Evolutionary conservation across 2,888 invertebrate genomes (phyloP), one percentile per base, ranked within the genome.

Genomic region (Dicyrtoma fusca): DNA sequence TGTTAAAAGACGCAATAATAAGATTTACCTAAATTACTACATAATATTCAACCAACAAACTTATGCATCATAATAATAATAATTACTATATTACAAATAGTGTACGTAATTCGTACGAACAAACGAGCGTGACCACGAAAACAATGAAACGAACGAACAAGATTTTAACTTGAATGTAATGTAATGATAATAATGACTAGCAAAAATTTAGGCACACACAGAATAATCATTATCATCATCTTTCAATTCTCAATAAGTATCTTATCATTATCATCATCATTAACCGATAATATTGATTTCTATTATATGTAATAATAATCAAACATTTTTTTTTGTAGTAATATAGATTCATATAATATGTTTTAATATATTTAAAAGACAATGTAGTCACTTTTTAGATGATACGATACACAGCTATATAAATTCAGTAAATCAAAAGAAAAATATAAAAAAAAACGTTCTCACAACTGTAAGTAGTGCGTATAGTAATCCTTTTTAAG

Each of bases 71-170:
- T 66, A 66, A 51, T 65, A 65, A 51, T 19, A n/a, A 68, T 21
- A 57, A 23, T 23, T 21, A 34, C 45, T 49, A 34, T 68, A 34
- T 53, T 65, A 42, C 17, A 63, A 47, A 63, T 68, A 68, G 68
- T 68, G 68, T 68, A 68, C 61, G 61, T 57, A 51, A 61, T 34
- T 25, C 53, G 66, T 66, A 68, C 68, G 68, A 68, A 68, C 68
- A 68, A 68, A 68, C 68, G 68, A 68, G 68, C 68, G 68, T 68
- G 68, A 68, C 68, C 68, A 68, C 68, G 68, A 68, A 68, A 68
- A 68, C 68, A 68, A 68, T 68, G 57, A 68, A 68, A 68, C 57
- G 57, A 55, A 68, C 68, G 68, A 68, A 68, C 55, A 68, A 55
- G 57, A 55, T 25, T 68, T 26, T 44, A 68, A 68, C 68, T 68